Evolutionary conservation across 2,113 vertebrate genomes (phyloP), one percentile per base, ranked within the genome.

Genomic region (Laticauda laticaudata): DNA sequence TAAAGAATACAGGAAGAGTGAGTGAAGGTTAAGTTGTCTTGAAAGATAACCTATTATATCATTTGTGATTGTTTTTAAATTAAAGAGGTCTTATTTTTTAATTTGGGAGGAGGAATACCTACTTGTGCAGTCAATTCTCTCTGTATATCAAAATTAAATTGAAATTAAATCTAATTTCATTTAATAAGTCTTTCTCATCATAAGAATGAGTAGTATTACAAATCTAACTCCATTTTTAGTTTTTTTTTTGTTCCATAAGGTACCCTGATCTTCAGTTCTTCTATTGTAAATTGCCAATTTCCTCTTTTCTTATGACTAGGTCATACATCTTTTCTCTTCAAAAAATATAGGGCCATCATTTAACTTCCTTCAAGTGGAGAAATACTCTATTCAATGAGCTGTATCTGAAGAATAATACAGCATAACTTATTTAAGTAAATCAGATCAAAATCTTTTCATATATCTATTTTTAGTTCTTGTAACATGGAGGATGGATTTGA

Each of bases 321-420:
- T 0, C 92, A 94, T 81, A 93, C 87, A 86, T 53, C 15, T 39
- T 81, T 20, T 1, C 89, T 86, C 94, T 95, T 94, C 89, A 64
- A 86, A 93, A 8, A 95, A 94, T 95, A 94, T 96, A 95, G 96
- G 55, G 92, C 95, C 94, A 96, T 96, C 96, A 94, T 96, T 95
- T 93, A 93, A 93, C 93, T 94, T 95, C 93, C 0, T 51, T 0
- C 94, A 90, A 95, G 92, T 95, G 94, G 93, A 89, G 94, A 94
- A 93, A 94, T 91, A 91, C 90, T 51, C 87, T 95, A 48, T 92
- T 86, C 89, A 20, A 0, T 92, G 87, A 54, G 1, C 93, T 91
- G 23, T 89, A 90, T 4, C 21, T 34, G 53, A 9, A 15, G 2
- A 1, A 8, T 64, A 51, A 64, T 61, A 75, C 29, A 75, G 48